phyloP scores from a whole-genome alignment of 2,797 vertebrate species.

The Etheostoma nigrum region DNA sequence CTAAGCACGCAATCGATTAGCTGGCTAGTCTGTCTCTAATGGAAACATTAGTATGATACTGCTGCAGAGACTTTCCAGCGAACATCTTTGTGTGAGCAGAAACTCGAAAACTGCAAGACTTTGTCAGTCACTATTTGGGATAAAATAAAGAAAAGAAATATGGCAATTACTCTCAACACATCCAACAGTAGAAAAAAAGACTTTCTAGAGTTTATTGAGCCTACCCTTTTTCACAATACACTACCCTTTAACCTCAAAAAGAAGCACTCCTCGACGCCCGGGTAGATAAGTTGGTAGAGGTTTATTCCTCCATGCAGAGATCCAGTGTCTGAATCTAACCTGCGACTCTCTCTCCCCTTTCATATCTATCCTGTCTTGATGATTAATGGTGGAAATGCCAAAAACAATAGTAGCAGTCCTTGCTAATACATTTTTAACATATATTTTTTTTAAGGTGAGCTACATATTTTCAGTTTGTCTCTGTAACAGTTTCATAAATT shows the following conservation, averaged over 20 bases:
- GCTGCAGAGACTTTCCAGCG: background rate
- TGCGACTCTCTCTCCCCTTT: no score
- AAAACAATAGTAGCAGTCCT: no score
- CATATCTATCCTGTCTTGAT: no score
- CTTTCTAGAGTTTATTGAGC: background rate
- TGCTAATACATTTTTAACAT: background rate
- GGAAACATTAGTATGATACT: slow-evolving; percentile 15
- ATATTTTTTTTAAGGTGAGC: background rate
- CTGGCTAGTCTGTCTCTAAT: background rate
- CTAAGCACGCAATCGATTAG: slow-evolving; percentile 2
- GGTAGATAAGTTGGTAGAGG: no score
- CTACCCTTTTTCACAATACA: background rate
- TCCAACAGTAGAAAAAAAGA: background rate
- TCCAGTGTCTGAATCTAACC: no score
- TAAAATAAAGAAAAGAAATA: slow-evolving; percentile 1
- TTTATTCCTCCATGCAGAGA: no score
- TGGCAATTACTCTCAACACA: background rate
- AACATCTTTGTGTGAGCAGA: background rate
- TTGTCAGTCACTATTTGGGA: background rate
- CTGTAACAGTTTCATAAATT: background rate
- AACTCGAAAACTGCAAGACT: background rate
- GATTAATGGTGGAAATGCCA: no score
- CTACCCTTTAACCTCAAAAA: background rate
- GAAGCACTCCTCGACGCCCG: background rate
- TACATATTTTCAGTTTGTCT: background rate